Conservation (phyloP, 2,113 vertebrate genomes). For the Thamnophis sirtalis region DNA sequence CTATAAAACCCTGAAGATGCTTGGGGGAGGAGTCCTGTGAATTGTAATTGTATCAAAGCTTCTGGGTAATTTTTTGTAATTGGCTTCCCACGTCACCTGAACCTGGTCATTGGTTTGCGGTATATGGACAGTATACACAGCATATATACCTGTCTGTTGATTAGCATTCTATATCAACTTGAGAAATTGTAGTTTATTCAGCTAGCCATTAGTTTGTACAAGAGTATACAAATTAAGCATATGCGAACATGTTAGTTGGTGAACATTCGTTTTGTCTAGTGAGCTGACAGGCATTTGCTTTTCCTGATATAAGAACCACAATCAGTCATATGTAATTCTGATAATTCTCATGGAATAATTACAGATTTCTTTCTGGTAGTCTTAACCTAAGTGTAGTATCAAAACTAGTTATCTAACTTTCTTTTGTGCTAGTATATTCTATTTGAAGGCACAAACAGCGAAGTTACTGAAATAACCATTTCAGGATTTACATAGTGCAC, state of each 20-base stretch:
- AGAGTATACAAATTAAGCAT: neutral
- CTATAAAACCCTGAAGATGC: neutral
- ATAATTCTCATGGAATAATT: neutral
- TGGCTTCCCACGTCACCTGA: neutral
- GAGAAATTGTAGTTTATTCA: no score
- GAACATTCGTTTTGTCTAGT: neutral
- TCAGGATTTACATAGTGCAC: neutral
- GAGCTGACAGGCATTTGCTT: neutral
- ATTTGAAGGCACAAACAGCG: constrained; percentile 8
- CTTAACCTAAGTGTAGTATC: neutral
- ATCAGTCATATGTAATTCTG: neutral
- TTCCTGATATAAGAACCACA: neutral
- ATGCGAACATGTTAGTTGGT: neutral
- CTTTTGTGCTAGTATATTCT: constrained; percentile 45
- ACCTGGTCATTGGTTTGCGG: neutral
- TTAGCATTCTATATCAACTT: neutral
- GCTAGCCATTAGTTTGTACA: neutral
- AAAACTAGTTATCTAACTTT: neutral
- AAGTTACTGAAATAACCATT: neutral
- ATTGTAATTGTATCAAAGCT: neutral
- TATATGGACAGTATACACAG: neutral
- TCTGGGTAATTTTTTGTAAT: neutral
- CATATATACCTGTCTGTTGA: neutral
- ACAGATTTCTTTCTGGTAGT: neutral
- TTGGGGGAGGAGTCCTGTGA: neutral